Evolutionary conservation across 2,888 invertebrate species (phyloP).

Genomic region (Plemyria rubiginata): DNA sequence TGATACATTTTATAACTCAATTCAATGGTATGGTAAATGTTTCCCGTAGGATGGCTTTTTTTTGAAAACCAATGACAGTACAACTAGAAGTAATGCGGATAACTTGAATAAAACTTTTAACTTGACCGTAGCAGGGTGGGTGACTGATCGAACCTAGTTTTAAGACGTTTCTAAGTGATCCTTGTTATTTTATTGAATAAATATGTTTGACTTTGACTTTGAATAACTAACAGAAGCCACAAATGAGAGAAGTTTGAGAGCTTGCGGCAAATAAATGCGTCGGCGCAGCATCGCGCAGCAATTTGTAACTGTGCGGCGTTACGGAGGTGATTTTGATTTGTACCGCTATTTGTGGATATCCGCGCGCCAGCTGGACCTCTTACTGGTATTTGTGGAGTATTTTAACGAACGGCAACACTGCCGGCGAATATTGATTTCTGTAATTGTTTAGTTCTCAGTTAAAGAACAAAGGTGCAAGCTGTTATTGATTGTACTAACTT

Average conservation of each 20-base stretch:
- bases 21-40: no score
- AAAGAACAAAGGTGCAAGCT: slow-evolving; percentile 1
- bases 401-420: slow-evolving; percentile 37
- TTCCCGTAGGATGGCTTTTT: no score
- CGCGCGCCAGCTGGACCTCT: slow-evolving; percentile 61
- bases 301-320: slow-evolving; percentile 67
- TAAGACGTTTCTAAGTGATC: no score
- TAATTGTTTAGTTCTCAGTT: slow-evolving; percentile 18
- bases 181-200: no score
- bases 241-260: slow-evolving; percentile 13
- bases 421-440: slow-evolving; percentile 35
- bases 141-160: no score
- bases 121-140: no score
- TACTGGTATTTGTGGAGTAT: slow-evolving; percentile 44
- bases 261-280: slow-evolving; percentile 11
- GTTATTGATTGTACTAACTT: neutral
- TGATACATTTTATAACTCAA: no score
- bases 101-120: no score
- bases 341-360: slow-evolving; percentile 66
- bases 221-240: no score
- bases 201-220: no score
- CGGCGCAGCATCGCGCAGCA: slow-evolving; percentile 36
- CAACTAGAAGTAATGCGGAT: no score
- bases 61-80: no score
- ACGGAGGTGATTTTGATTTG: slow-evolving; percentile 63